These are phyloP conservation scores for Collichthys lucidus DNA, from an alignment of 2,113 vertebrate species.

Conservation along the genomic window DNA sequence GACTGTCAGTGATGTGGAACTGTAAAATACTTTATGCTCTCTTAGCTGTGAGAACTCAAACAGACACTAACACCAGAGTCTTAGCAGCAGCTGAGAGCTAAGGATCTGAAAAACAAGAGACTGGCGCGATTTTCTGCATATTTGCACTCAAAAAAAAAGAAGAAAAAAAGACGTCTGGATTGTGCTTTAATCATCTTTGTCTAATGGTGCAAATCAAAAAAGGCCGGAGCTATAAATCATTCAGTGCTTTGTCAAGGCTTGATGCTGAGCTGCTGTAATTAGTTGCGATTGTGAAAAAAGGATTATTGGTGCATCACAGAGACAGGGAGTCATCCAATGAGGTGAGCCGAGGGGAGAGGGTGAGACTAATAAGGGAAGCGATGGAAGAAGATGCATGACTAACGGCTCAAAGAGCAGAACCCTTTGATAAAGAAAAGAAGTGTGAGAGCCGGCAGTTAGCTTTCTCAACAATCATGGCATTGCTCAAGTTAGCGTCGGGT, in stretches of 20 bases:
- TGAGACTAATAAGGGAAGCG: not conserved
- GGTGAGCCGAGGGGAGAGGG: not conserved
- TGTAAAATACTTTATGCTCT: not conserved
- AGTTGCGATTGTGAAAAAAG: slow-evolving; percentile 12
- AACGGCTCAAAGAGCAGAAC: not conserved
- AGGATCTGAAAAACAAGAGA: not conserved
- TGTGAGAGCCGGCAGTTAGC: not conserved
- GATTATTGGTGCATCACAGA: not conserved
- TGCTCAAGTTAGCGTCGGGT: not conserved
- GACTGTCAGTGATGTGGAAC: not conserved
- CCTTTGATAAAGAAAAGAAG: not conserved
- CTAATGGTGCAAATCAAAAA: slow-evolving; percentile 13
- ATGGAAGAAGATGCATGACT: not conserved
- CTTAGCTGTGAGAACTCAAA: not conserved
- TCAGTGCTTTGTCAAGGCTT: not conserved
- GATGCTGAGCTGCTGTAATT: not conserved
- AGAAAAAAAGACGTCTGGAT: not conserved
- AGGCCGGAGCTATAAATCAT: slow-evolving; percentile 11
- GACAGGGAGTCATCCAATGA: not conserved
- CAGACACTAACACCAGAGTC: not conserved
- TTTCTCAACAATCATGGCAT: not conserved
- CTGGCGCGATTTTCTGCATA: not conserved
- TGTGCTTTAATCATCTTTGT: slow-evolving; percentile 5
- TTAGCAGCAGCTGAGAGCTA: not conserved
- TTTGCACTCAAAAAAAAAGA: not conserved